Percentiles rank a stretch among this genome's conserved stretches.
Evolutionary conservation across 53 echinoderm and acorn worm species (phyloP).

Genomic region (Paracentrotus lividus): DNA sequence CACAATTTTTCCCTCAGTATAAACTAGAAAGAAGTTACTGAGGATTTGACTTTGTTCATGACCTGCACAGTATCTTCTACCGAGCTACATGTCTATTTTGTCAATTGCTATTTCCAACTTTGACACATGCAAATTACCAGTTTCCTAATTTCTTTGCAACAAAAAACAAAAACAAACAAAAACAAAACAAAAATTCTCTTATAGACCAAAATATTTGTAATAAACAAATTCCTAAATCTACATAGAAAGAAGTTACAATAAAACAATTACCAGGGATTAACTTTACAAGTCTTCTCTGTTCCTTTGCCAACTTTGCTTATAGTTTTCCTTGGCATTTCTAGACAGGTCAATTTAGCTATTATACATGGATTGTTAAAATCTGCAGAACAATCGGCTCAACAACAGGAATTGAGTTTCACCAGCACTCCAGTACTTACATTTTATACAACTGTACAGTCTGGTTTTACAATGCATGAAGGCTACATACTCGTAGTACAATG

Average conservation of each 20-base stretch:
- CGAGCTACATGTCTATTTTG: too few relatives aligned
- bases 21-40: too few relatives aligned
- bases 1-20: too few relatives aligned
- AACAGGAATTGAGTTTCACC: background rate
- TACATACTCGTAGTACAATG: background rate
- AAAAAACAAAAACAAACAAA: too few relatives aligned
- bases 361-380: background rate
- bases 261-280: too few relatives aligned
- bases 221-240: too few relatives aligned
- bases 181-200: too few relatives aligned
- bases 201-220: too few relatives aligned
- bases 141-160: background rate
- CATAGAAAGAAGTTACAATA: too few relatives aligned
- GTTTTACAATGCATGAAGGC: background rate
- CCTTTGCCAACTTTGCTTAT: background rate
- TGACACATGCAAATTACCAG: background rate
- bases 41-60: too few relatives aligned
- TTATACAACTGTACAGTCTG: constrained; percentile 1
- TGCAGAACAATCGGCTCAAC: background rate
- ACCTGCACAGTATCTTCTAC: too few relatives aligned
- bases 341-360: background rate
- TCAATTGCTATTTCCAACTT: too few relatives aligned
- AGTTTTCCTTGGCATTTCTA: background rate
- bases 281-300: background rate
- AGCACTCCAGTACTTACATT: background rate